Conservation (phyloP, 2,888 invertebrate species). For the Trichacis sp. region DNA sequence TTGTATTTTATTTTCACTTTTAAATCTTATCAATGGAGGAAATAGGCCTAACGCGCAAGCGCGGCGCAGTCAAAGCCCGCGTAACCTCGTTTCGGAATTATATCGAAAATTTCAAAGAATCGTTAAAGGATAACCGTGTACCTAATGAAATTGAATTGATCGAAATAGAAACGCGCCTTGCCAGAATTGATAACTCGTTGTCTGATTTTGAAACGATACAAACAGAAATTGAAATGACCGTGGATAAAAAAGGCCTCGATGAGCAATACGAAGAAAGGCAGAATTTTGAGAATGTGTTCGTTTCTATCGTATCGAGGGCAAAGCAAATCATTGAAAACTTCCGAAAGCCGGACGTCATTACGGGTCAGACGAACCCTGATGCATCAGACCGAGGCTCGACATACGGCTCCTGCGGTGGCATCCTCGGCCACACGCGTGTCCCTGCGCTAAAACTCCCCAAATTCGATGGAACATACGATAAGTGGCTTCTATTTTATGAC, state of each 20-base stretch:
- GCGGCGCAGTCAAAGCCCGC: too few relatives aligned
- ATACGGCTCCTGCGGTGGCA: too few relatives aligned
- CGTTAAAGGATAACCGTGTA: too few relatives aligned
- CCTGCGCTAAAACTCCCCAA: conserved; percentile 37
- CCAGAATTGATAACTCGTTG: neutral
- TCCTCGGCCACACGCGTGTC: conserved; percentile 11
- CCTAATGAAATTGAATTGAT: neutral
- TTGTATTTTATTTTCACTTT: too few relatives aligned
- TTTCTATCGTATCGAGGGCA: neutral
- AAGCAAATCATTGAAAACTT: neutral
- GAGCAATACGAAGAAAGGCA: neutral
- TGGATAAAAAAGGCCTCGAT: neutral
- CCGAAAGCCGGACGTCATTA: too few relatives aligned
- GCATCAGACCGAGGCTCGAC: too few relatives aligned
- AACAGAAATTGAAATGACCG: neutral
- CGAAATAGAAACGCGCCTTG: neutral
- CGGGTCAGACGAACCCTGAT: too few relatives aligned
- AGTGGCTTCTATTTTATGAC: conserved; percentile 42
- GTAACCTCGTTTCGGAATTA: too few relatives aligned
- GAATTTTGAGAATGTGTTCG: neutral
- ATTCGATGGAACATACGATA: conserved; percentile 33
- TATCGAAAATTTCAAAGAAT: too few relatives aligned
- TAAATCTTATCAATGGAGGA: too few relatives aligned
- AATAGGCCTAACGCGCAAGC: too few relatives aligned
- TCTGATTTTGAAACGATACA: neutral